Conservation (phyloP, 2,888 invertebrate species). For the Acronicta aceris region DNA sequence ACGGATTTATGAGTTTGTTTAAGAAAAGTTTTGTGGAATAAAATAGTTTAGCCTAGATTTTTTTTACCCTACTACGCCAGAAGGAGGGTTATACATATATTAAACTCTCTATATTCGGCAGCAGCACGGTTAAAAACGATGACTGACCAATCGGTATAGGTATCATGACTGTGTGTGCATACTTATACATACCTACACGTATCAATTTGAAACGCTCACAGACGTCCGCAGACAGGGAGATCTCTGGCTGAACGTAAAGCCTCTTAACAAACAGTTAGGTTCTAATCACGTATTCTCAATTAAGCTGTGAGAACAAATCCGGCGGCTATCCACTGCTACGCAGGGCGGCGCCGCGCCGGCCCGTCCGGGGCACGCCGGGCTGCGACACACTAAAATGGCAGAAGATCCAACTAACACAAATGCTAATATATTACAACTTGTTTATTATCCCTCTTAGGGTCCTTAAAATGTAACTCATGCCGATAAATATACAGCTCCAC, state of each 20-base stretch:
- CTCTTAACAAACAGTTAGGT: constrained; percentile 33
- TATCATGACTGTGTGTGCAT: not conserved
- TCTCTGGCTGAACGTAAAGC: constrained; percentile 18
- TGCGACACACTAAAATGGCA: not conserved
- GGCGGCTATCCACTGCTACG: not conserved
- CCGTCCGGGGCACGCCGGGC: no score
- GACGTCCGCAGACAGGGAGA: not conserved
- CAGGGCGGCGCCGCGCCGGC: not conserved
- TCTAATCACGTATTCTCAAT: constrained; percentile 41
- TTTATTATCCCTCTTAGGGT: no score
- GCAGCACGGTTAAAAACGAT: no score
- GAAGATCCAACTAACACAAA: not conserved
- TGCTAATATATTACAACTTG: no score
- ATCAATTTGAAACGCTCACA: not conserved
- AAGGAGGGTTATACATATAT: no score
- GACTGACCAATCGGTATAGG: not conserved
- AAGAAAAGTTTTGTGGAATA: constrained; percentile 8
- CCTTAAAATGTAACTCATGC: no score
- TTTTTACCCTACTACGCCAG: not conserved
- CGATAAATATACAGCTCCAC: no score
- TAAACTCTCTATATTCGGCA: no score
- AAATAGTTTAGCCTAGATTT: constrained; percentile 22
- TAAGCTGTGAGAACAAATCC: constrained; percentile 36
- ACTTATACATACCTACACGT: no score
- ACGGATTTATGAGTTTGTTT: constrained; percentile 16